Evolutionary conservation across 2,797 vertebrate species (phyloP), one percentile per base, ranked within the genome.

Genomic region (Lates japonicus): DNA sequence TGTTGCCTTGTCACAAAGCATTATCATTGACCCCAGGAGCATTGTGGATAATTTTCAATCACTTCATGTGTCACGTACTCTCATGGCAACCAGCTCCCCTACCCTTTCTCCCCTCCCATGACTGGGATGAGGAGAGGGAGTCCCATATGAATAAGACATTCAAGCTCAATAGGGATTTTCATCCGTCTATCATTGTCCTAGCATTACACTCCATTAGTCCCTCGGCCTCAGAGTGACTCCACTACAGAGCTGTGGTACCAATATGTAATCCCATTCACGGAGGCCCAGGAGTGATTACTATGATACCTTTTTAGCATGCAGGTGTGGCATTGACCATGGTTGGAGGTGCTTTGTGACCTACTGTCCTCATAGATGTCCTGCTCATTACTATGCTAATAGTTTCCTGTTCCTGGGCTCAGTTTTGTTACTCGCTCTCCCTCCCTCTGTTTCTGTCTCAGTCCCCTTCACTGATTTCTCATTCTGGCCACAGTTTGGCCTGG

Each of bases 311-410:
- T 86, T 67, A 86, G 82, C 78, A 80, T 85, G 83, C 90, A 81
- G 79, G 65, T 85, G 80, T 58, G 25, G 82, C 81, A 49, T 11
- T 76, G 81, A 65, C 70, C 80, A 35, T 70, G 49, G 74, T 82
- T 75, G 63, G 76, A 83, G 82, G 86, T 75, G 86, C 75, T 86
- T 78, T 73, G 80, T 90, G 91, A 90, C 90, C 90, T 73, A 81
- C 82, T 91, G 90, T 92, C 84, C 83, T 86, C 79, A 17, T 73
- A 74, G 79, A 85, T 86, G 88, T 86, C 76, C 83, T 58, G 54
- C 81, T 92, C 83, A 88, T 92, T 89, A 88, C 80, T 81, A 92
- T 89, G 88, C 80, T 92, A 90, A 92, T 87, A 62, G 77, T 82
- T 79, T 90, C 85, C 60, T 58, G 70, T 81, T 67, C 62, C 83